Base-by-base conservation (phyloP, 2,797 vertebrate genomes). In the Microchirus variegatus region DNA sequence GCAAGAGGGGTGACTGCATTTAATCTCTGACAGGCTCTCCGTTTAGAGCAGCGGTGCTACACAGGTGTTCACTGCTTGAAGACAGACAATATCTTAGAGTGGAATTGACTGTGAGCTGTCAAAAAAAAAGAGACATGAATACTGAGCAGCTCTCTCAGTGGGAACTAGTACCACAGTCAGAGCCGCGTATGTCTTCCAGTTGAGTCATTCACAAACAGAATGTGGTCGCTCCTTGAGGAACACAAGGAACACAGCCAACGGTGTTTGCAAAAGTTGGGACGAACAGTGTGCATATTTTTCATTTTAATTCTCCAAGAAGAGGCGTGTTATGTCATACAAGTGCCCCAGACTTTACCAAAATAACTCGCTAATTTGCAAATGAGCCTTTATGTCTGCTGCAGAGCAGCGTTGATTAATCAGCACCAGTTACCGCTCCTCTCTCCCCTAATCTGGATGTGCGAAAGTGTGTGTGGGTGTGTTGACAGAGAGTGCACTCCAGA, bases 21-120 rank as follows among this genome's bases (percentile, higher is more conserved):
- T 60, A 65, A 64, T 49, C 59, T 58, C 10, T 55, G 59, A 71
- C 65, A 67, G 66, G 18, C 58, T 67, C 58, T 85, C 72, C 42
- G 59, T 73, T 78, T 67, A 56, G 53, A 70, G 61, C 22, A 41
- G 56, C 37, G 1, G 46, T 19, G 53, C 54, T 68, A 51, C 62
- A 70, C 67, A 73, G 67, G 55, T 70, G 69, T 77, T 73, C 63
- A 44, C 63, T 58, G 73, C 67, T 61, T 59, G 14, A 56, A 76
- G 65, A 77, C 75, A 47, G 77, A 75, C 63, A 75, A 54, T 43
- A 78, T 77, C 63, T 70, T 17, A 26, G 54, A 80, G 78, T 66
- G 57, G 64, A 73, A 69, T 45, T 71, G 72, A 73, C 65, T 83
- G 63, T 9, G 4, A 61, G 47, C 47, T 67, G 31, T 31, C 31